Evolutionary conservation across 2,113 vertebrate species (phyloP), one percentile per base, ranked within the genome.

Genomic region (Aptenodytes forsteri): DNA sequence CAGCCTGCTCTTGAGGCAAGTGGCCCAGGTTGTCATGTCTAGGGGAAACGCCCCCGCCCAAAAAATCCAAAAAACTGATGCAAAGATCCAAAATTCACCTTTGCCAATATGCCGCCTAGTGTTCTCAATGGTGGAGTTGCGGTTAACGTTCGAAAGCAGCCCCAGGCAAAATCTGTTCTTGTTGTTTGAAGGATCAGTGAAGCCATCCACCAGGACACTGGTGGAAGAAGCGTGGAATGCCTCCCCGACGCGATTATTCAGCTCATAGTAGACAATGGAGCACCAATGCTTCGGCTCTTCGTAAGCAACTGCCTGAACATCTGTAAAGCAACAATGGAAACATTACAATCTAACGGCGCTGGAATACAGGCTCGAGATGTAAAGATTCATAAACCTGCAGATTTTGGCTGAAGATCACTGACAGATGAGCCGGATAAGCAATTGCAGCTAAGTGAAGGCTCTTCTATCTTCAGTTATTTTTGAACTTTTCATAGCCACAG

Each of bases 71-170:
- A 20, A 13, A 50, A 13, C 0, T 0, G 44, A 40, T 2, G 14
- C 26, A 44, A 21, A 59, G 69, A 61, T 32, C 30, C 66, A 29
- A 79, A 47, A 29, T 83, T 93, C 91, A 99, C 99, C 99, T 99
- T 99, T 99, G 88, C 99, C 99, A 44, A 99, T 99, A 82, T 99
- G 99, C 95, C 99, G 98, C 96, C 99, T 98, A 1, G 99, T 99
- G 97, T 99, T 99, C 98, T 99, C 99, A 19, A 99, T 99, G 78
- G 99, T 99, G 84, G 99, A 99, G 98, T 99, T 99, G 97, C 99
- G 99, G 98, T 99, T 99, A 78, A 99, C 99, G 1, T 99, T 99
- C 32, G 99, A 99, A 54, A 99, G 99, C 93, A 99, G 99, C 96
- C 99, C 99, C 56, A 99, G 99, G 97, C 99, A 99, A 98, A 99